These are phyloP conservation scores for Dicyrtoma fusca DNA, from an alignment of 2,888 invertebrate genomes.

Conservation along the genomic window DNA sequence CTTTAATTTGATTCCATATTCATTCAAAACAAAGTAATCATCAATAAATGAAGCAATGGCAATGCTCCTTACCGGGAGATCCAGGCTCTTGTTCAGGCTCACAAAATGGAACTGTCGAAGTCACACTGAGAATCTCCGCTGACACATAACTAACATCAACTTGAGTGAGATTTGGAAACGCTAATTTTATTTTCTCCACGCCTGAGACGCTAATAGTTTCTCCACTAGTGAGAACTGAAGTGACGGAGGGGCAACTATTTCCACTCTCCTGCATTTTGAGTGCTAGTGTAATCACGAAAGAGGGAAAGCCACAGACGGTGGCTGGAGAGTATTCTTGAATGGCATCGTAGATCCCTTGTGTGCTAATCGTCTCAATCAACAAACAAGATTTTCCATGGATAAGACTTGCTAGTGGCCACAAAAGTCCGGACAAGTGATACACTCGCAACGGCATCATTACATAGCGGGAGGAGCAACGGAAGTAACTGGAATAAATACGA, in stretches of 20 bases:
- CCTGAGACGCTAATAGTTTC: conserved; percentile 10
- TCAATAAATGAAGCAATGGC: no score
- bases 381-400: conserved; percentile 11
- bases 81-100: neutral
- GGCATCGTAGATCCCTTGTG: conserved; percentile 16
- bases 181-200: conserved; percentile 2
- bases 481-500: conserved; percentile 1
- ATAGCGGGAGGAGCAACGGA: conserved; percentile 8
- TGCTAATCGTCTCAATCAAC: conserved; percentile 23
- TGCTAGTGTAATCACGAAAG: conserved; percentile 22
- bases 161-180: conserved; percentile 19
- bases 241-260: conserved; percentile 7
- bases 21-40: no score
- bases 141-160: conserved; percentile 28
- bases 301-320: conserved; percentile 30
- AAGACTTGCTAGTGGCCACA: conserved; percentile 28
- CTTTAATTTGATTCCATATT: no score
- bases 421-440: conserved; percentile 24
- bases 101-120: conserved; percentile 24
- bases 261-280: conserved; percentile 17
- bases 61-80: conserved; percentile 1
- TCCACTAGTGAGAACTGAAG: conserved; percentile 12
- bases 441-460: conserved; percentile 26
- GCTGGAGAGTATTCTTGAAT: conserved; percentile 11
- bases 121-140: conserved; percentile 18